A percentile compares a stretch with the other conserved stretches of the same genome.
These are phyloP conservation scores for Dusona sp. DNA, from an alignment of 2,888 invertebrate genomes.

Conservation along the genomic window DNA sequence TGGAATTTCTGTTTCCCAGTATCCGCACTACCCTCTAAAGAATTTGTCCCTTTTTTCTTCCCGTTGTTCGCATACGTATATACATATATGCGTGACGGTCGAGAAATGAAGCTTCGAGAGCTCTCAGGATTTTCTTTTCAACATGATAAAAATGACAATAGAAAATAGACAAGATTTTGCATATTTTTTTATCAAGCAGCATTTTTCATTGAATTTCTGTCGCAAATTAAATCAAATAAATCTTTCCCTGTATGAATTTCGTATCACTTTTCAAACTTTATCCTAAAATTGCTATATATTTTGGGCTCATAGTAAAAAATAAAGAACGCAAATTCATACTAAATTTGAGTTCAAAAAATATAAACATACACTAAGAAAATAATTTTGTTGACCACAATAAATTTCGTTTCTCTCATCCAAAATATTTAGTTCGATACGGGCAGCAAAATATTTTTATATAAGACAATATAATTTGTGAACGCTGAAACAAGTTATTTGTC, in stretches of 20 bases:
- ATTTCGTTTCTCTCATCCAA: too few relatives aligned
- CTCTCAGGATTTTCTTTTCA: background rate
- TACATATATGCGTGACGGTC: background rate
- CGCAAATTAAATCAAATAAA: background rate
- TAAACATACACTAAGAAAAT: too few relatives aligned
- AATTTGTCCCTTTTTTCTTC: constrained; percentile 16
- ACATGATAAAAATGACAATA: background rate
- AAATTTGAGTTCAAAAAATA: too few relatives aligned
- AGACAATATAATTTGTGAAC: too few relatives aligned
- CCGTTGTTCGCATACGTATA: background rate
- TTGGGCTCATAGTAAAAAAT: background rate
- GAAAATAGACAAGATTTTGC: background rate
- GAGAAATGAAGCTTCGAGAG: background rate
- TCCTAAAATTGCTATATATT: background rate
- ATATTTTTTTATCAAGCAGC: background rate
- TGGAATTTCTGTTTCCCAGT: constrained; percentile 62
- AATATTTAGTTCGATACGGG: too few relatives aligned
- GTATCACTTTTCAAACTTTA: background rate
- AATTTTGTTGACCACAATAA: too few relatives aligned
- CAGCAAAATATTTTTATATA: too few relatives aligned
- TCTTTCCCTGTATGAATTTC: too few relatives aligned
- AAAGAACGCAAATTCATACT: background rate
- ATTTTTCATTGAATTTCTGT: background rate
- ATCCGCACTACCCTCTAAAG: constrained; percentile 39
- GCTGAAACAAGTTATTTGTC: too few relatives aligned